Base-by-base conservation (phyloP, 2,113 vertebrate species). In the Zosterops lateralis region DNA sequence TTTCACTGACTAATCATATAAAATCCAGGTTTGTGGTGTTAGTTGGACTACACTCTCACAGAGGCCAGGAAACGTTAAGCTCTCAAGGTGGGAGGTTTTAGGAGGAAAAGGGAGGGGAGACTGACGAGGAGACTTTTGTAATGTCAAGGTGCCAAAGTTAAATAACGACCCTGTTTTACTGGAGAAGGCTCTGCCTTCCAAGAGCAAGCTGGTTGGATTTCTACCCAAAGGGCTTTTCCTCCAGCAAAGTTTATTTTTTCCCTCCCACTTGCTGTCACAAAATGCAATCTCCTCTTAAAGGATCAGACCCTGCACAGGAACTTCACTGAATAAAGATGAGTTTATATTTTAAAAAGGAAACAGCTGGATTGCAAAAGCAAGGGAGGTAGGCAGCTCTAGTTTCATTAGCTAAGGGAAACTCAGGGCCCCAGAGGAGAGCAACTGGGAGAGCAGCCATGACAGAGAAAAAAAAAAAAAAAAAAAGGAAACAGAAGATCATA, bases 351-450 rank as follows among this genome's bases (percentile, higher is more conserved):
- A 97, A 97, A 97, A 97, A 97, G 98, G 98, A 98, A 99, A 99
- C 98, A 99, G 98, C 98, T 99, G 98, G 98, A 97, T 97, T 97
- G 97, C 98, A 97, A 97, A 97, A 97, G 95, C 93, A 94, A 95
- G 94, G 93, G 96, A 95, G 92, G 96, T 97, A 97, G 94, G 93
- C 96, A 92, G 96, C 95, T 97, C 97, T 96, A 74, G 94, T 98
- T 98, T 98, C 97, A 97, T 97, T 96, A 97, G 97, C n/a, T 50
- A 96, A 97, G 97, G 97, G 97, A 97, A 97, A 97, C 93, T 93
- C 76, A 51, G 93, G 92, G 95, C 97, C 97, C 93, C 89, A 71
- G 96, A 97, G 97, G 98, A 97, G 97, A 97, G 97, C 95, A 97
- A 95, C 97, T 97, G 98, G 98, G 98, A 98, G 62, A 87, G 95